These are phyloP conservation scores for Neuroterus valhalla DNA, from an alignment of 1,140 invertebrate genomes.

Conservation along the genomic window DNA sequence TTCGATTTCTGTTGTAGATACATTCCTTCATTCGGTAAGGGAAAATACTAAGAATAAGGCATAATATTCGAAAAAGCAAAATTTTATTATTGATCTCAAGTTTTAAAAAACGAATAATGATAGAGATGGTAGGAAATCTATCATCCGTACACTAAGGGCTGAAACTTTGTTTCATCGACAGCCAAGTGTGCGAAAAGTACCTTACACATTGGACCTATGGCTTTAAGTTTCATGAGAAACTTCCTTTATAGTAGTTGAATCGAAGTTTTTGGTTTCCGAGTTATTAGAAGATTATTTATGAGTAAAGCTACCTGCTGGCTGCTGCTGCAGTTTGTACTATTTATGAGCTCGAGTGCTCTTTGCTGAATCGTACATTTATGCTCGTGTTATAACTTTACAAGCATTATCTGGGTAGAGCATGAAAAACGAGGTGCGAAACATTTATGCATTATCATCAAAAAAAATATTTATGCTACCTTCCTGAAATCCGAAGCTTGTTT, in stretches of 20 bases:
- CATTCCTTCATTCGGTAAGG: no score
- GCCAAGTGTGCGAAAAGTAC: constrained; percentile 30
- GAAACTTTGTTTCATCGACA: constrained; percentile 51
- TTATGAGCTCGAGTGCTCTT: constrained; percentile 41
- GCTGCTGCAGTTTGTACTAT: constrained; percentile 36
- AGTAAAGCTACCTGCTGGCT: constrained; percentile 31
- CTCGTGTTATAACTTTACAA: constrained; percentile 13
- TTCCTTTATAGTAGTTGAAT: constrained; percentile 54
- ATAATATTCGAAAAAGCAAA: no score
- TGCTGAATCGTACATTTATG: constrained; percentile 34
- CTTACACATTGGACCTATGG: constrained; percentile 23
- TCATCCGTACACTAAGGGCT: constrained; percentile 8
- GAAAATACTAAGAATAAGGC: no score
- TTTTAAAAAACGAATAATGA: constrained; percentile 17
- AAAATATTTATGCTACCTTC: not conserved
- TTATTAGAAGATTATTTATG: constrained; percentile 48
- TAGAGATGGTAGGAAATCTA: constrained; percentile 38
- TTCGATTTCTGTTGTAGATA: no score
- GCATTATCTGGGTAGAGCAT: not conserved
- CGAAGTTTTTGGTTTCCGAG: constrained; percentile 43
- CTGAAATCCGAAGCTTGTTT: no score
- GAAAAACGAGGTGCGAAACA: not conserved
- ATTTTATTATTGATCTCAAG: not conserved
- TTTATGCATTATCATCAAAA: not conserved
- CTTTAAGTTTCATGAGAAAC: constrained; percentile 22